Evolutionary conservation across 2,113 vertebrate species (phyloP).

Genomic region (Melanocharis versteri): DNA sequence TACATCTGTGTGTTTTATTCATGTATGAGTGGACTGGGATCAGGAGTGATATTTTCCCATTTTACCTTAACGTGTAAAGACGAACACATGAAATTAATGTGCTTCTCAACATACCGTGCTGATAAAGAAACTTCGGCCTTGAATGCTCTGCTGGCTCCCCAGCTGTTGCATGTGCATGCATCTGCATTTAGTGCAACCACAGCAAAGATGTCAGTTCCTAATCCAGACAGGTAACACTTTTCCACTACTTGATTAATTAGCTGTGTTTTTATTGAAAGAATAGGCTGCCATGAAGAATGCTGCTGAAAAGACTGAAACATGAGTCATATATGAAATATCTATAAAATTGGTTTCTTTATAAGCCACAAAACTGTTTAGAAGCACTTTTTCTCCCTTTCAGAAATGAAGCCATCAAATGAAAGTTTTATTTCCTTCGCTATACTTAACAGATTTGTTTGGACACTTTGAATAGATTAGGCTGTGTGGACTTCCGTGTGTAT

Average conservation of each 20-base stretch:
- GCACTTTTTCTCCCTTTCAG: not conserved
- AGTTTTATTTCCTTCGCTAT: not conserved
- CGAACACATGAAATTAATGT: fast-evolving
- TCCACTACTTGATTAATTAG: not conserved
- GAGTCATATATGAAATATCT: not conserved
- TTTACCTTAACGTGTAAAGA: not conserved
- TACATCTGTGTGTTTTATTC: not conserved
- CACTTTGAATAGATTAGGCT: not conserved
- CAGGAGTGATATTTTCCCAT: not conserved
- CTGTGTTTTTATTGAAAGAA: not conserved
- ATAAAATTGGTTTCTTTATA: not conserved
- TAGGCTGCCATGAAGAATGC: not conserved
- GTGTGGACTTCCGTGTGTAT: not conserved
- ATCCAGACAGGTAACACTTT: not conserved
- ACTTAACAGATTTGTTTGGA: not conserved
- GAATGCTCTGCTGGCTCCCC: not conserved
- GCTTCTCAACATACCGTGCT: not conserved
- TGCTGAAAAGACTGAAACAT: not conserved
- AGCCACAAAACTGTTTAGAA: not conserved
- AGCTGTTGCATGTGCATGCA: not conserved
- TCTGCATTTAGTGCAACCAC: not conserved
- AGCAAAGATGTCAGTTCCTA: not conserved
- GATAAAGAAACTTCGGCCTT: not conserved
- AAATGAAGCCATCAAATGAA: not conserved
- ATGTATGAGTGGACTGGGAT: not conserved